Evolutionary conservation across 1,140 invertebrate genomes (phyloP).

Genomic region (Leptinotarsa lineolata): DNA sequence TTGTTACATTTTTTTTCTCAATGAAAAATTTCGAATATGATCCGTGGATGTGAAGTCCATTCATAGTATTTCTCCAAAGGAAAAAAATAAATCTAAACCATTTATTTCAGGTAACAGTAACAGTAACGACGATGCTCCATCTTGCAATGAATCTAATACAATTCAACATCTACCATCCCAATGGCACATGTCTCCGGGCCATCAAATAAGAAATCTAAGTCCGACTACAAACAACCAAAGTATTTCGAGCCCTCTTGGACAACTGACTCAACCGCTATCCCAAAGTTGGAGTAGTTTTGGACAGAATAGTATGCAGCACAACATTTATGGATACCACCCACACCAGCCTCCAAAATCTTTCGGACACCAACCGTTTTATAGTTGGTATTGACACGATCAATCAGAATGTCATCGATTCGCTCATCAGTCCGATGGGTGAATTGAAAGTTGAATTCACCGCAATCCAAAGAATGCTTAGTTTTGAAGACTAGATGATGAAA

Average conservation of each 20-base stretch:
- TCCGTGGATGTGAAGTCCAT: too few relatives aligned
- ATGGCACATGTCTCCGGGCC: conserved; percentile 44
- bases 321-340: conserved; percentile 40
- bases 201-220: conserved; percentile 42
- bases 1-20: too few relatives aligned
- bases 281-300: conserved; percentile 43
- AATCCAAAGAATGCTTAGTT: too few relatives aligned
- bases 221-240: conserved; percentile 37
- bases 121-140: conserved; percentile 37
- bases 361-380: conserved; percentile 48
- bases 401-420: too few relatives aligned
- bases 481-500: too few relatives aligned
- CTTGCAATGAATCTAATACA: conserved; percentile 27
- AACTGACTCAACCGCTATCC: conserved; percentile 42
- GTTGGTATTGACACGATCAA: conserved; percentile 41
- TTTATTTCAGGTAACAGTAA: conserved; percentile 38
- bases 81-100: too few relatives aligned
- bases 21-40: too few relatives aligned
- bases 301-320: conserved; percentile 41
- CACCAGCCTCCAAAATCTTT: conserved; percentile 45
- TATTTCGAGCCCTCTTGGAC: conserved; percentile 33
- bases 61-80: too few relatives aligned
- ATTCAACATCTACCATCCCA: conserved; percentile 37
- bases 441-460: too few relatives aligned
- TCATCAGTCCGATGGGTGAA: too few relatives aligned